Base-by-base conservation (phyloP, 2,888 invertebrate species). In the Brassicogethes aeneus region DNA sequence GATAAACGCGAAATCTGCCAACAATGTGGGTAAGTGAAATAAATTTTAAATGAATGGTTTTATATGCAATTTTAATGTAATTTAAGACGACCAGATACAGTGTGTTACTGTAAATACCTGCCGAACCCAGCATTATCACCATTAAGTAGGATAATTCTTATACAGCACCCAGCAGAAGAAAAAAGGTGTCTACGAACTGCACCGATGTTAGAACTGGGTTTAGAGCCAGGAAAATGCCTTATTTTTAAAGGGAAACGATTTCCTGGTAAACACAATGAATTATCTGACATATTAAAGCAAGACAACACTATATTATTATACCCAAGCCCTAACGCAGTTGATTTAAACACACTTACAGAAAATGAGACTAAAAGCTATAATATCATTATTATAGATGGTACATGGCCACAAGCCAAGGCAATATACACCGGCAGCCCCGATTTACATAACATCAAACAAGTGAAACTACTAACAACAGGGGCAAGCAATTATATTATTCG, bases 371-470 rank as follows among this genome's bases (percentile, higher is more conserved):
- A 59, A 48, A 51, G 66, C 33, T 74, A 85, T 60, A 92, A 88
- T 64, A 71, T 94, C 39, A 72, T 94, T 34, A 69, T 94, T 32
- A 77, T 95, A 47, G 94, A 95, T 72, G 94, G 95, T 2, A 95
- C 95, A 7, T 95, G 94, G 94, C 86, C 91, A 1, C 94, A 95
- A 68, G 93, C 94, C 2, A 91, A 90, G 66, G 86, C 90, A 8
- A 90, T 94, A 46, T 94, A 86, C 68, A 78, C 85, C 36, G 82
- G 86, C 46, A 92, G 89, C 63, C 77, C 82, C 10, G 71, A 79
- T 44, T 71, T 94, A 37, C 85, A 85, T 54, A 70, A 72, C 39
- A 67, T 93, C 43, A 80, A 74, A 56, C 89, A 92, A 70, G 87
- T 92, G 0, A 90, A 91, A 68, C 72, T 94, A 37, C 70, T 85